Evolutionary conservation across 2,888 invertebrate genomes (phyloP).

Genomic region (Trisateles emortualis): DNA sequence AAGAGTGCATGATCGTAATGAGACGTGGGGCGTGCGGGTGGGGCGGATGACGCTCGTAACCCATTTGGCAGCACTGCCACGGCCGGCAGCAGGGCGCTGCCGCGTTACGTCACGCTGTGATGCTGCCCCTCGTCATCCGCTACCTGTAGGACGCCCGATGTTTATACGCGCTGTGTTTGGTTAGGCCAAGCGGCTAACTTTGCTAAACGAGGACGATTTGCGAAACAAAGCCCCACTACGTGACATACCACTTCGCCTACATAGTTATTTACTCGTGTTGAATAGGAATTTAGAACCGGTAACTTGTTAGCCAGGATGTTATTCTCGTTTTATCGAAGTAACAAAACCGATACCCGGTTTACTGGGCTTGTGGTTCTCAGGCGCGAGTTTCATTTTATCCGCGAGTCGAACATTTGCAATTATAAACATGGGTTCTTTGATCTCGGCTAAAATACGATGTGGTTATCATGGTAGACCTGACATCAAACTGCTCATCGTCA

Average conservation of each 20-base stretch:
- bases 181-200: conserved; percentile 31
- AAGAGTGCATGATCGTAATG: conserved; percentile 66
- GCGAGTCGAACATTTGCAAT: conserved; percentile 29
- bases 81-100: conserved; percentile 51
- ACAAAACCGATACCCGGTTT: conserved; percentile 20
- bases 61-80: conserved; percentile 76
- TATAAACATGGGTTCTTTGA: conserved; percentile 33
- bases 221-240: conserved; percentile 46
- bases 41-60: conserved; percentile 69
- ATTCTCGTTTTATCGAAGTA: conserved; percentile 38
- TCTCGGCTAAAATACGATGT: conserved; percentile 15
- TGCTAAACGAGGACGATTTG: conserved; percentile 31
- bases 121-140: conserved; percentile 40
- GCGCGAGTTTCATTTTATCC: conserved; percentile 23
- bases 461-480: conserved; percentile 13
- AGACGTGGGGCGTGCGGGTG: conserved; percentile 59
- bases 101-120: conserved; percentile 61
- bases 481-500: not conserved
- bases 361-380: conserved; percentile 2
- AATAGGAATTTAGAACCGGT: conserved; percentile 56
- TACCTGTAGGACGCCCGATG: conserved; percentile 40
- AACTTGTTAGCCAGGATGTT: conserved; percentile 41
- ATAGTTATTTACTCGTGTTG: conserved; percentile 43
- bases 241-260: conserved; percentile 36
- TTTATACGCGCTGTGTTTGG: conserved; percentile 39